phyloP scores from a whole-genome alignment of 2,113 vertebrate genomes.

The Corythaeola cristata region DNA sequence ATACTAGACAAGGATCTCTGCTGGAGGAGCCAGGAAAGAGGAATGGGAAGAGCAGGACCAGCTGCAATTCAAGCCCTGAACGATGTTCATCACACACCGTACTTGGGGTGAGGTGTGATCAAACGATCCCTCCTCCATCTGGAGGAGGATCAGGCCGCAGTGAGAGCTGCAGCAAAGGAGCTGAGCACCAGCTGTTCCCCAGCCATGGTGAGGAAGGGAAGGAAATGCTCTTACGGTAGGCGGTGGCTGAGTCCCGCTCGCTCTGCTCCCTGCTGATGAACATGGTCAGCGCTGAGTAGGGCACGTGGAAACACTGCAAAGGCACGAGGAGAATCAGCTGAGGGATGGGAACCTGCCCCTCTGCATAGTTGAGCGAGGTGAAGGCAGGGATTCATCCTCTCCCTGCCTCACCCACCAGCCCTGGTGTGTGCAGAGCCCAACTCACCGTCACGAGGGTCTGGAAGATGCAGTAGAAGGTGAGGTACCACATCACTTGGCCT shows the following conservation, averaged over 20 bases:
- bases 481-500: slow-evolving; percentile 87
- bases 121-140: background rate
- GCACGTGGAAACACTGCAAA: slow-evolving; percentile 94
- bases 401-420: background rate
- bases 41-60: background rate
- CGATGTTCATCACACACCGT: background rate
- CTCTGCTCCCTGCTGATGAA: slow-evolving; percentile 94
- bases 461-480: slow-evolving; percentile 95
- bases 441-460: slow-evolving; percentile 94
- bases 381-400: background rate
- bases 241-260: slow-evolving; percentile 93
- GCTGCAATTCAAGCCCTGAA: background rate
- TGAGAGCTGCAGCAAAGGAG: background rate
- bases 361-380: background rate
- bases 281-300: slow-evolving; percentile 97
- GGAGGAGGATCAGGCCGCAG: background rate
- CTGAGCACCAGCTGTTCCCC: background rate
- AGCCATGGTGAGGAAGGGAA: rapidly evolving
- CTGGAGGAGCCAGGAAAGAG: background rate
- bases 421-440: background rate
- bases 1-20: background rate
- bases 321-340: background rate
- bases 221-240: slow-evolving; percentile 85
- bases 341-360: background rate
- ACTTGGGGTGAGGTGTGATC: background rate